phyloP scores from a whole-genome alignment of 2,888 invertebrate genomes.

The Papilio demoleus region DNA sequence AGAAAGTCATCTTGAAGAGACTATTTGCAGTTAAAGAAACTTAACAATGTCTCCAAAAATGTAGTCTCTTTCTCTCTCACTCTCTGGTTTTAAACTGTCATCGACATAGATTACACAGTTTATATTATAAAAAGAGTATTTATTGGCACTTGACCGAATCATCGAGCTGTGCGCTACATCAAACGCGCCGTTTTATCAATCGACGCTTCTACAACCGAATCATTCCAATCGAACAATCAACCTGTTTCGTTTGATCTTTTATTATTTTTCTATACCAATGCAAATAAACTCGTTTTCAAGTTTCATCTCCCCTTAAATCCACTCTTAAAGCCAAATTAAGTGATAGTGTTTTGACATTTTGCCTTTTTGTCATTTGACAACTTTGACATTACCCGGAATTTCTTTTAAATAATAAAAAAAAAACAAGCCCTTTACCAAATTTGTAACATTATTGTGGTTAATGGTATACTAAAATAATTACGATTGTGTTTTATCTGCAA shows the following conservation, averaged over 20 bases:
- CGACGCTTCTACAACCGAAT: constrained; percentile 37
- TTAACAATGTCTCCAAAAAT: not conserved
- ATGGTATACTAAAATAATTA: constrained; percentile 2
- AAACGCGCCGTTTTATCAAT: constrained; percentile 44
- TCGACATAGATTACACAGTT: constrained; percentile 5
- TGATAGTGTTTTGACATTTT: not conserved
- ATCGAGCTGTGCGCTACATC: constrained; percentile 44
- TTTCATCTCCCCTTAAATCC: not conserved
- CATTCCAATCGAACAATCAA: constrained; percentile 39
- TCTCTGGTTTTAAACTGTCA: too few species aligned
- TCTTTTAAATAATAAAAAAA: not conserved
- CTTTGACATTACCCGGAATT: not conserved
- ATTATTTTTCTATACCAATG: constrained; percentile 26
- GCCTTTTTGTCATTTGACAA: not conserved
- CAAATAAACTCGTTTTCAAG: constrained; percentile 5
- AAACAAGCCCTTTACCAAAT: not conserved
- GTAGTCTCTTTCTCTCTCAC: too few species aligned
- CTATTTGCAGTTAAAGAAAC: not conserved
- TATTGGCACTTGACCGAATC: constrained; percentile 35
- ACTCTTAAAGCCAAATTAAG: not conserved
- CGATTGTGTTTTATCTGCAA: constrained; percentile 14
- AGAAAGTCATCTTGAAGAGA: not conserved
- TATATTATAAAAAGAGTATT: constrained; percentile 30
- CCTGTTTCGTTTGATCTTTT: constrained; percentile 38
- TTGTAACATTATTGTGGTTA: not conserved